These are phyloP conservation scores for Antitype chi DNA, from an alignment of 2,888 invertebrate genomes.

Conservation along the genomic window DNA sequence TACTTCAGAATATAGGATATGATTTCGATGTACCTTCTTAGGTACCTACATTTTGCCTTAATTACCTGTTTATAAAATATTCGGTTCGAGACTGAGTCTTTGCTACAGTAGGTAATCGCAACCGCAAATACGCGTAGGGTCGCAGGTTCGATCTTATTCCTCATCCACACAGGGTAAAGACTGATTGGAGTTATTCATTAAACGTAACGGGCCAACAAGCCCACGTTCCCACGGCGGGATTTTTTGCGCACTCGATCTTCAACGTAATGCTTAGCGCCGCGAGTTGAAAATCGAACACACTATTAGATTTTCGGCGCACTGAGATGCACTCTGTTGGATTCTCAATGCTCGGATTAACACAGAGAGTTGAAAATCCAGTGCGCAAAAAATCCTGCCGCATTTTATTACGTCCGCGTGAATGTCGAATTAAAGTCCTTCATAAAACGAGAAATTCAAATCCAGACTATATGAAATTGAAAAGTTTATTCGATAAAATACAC, in stretches of 20 bases:
- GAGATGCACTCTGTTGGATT: too few species aligned
- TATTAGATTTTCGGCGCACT: too few species aligned
- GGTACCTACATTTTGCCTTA: neutral
- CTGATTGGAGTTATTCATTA: neutral
- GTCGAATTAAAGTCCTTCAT: neutral
- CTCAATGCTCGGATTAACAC: too few species aligned
- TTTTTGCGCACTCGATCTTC: too few species aligned
- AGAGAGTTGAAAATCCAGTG: too few species aligned
- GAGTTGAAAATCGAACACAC: too few species aligned
- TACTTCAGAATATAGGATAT: neutral
- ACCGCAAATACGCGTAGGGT: neutral
- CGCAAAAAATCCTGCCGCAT: too few species aligned
- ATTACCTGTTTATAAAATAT: neutral
- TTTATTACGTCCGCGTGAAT: too few species aligned
- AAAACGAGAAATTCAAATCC: neutral
- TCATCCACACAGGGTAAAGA: neutral
- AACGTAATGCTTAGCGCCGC: too few species aligned
- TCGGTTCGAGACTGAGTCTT: neutral
- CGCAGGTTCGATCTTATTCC: neutral
- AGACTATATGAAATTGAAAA: neutral
- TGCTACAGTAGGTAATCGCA: neutral
- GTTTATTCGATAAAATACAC: neutral
- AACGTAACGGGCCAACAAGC: too few species aligned
- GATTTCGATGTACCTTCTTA: neutral
- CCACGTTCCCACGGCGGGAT: too few species aligned